Evolutionary conservation across 2,888 invertebrate species (phyloP), one percentile per base, ranked within the genome.

Genomic region (Tanytarsus gracilentus): DNA sequence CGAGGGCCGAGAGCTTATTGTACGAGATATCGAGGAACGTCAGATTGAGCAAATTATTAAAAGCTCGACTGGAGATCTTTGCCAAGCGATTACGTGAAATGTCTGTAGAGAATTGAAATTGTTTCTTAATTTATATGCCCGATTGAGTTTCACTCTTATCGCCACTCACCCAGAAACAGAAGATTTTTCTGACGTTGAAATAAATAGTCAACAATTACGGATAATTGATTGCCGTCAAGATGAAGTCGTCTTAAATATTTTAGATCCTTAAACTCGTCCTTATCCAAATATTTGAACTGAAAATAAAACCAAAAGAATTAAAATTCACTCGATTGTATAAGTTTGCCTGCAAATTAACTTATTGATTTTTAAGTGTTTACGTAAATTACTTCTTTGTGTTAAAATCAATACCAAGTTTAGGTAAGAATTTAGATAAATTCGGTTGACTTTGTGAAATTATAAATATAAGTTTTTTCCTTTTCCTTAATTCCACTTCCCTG

Each of bases 181-280:
- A 74, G 69, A 65, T 66, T 70, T 62, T 69, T 72, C 66, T 74
- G 74, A 67, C 70, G 69, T 63, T 70, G 71, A 67, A 87, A 87
- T 66, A 85, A 82, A 68, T 82, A 77, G 71, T 86, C 85, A 49
- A 88, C 79, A 55, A 86, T 79, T 14, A 87, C 85, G 1, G 87
- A 84, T 65, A 89, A 71, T 69, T 84, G 83, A 75, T 89, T 89
- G 18, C 88, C 86, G 66, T 88, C 87, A 63, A 89, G 73, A 65
- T 78, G 78, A 49, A 87, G 73, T 65, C 75, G 79, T 67, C 77
- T 80, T 30, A 88, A 72, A 62, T 80, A 79, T 66, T 79, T 82
- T 50, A 87, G 76, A 68, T 83, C 84, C 65, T 78, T 77, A 69
- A 85, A 87, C 70, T 87, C 86, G 67, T 86, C 85, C 50, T 81